Base-by-base conservation (phyloP, 2,888 invertebrate species). In the Elegia similella region DNA sequence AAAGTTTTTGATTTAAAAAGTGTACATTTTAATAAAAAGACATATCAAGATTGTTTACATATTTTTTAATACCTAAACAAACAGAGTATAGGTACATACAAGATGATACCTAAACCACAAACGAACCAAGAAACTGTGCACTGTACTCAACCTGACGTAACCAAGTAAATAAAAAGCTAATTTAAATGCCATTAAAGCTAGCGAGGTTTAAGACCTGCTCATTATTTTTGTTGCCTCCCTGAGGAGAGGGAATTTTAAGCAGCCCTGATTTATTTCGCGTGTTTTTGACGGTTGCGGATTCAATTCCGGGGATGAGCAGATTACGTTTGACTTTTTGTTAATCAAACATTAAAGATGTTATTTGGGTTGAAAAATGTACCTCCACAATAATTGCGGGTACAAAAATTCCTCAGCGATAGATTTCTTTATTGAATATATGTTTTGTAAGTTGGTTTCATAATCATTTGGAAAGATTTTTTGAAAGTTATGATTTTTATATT, bases 121-220 rank as follows among this genome's bases (percentile, higher is more conserved):
- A n/a, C n/a, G n/a, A n/a, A n/a, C n/a, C n/a, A n/a, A n/a, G n/a
- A n/a, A n/a, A n/a, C n/a, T n/a, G n/a, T n/a, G n/a, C n/a, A n/a
- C 38, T 12, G 12, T 23, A 8, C 46, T 17, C 46, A 29, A 30
- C 12, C 3, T 30, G 29, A n/a, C 12, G 17, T 44, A 44, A 44
- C 48, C 32, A 34, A 75, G 82, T 85, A 88, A 88, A 88, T 89
- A 89, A 88, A 86, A 88, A 88, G 71, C 86, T 86, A 86, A 90
- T 90, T 88, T 88, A 89, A 88, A 90, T 89, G 82, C 86, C 88
- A 89, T 90, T 88, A 88, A 86, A 87, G 80, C 82, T 85, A 83
- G 82, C 88, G 65, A 73, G 75, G 83, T 80, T 86, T 82, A 81
- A 79, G 79, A 80, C 72, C 68, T 69, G 67, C 65, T 71, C 74